Base-by-base conservation (phyloP, 2,888 invertebrate genomes). In the Scaptomyza polygonia region DNA sequence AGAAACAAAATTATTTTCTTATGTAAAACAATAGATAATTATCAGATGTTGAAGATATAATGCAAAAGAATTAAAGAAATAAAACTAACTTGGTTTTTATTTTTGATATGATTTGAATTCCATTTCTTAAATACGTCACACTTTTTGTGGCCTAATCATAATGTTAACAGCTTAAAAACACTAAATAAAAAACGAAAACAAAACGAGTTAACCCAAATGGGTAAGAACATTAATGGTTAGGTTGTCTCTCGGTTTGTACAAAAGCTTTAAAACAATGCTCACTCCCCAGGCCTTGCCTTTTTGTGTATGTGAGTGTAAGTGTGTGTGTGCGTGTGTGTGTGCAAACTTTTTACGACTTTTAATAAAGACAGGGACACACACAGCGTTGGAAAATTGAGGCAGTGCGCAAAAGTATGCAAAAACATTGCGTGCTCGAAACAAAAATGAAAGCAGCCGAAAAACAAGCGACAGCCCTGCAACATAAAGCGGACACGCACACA, bases 341-440 rank as follows among this genome's bases (percentile, higher is more conserved):
- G 61, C 39, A 52, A 59, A 67, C 67, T 80, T 72, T 79, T 56
- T 64, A 66, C 68, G 79, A 79, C 64, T 88, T 81, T 83, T 86
- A 84, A 84, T 84, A 75, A 85, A 82, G 79, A 69, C 62, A 69
- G 79, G 69, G 82, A 79, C 77, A 71, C 70, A 79, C 77, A 71
- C 70, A 79, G 70, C 82, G 67, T 58, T 69, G 3, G 82, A 71
- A 70, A 75, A 75, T 78, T 75, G 71, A 70, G 84, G 65, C 72
- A 68, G 59, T 54, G 43, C 72, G 56, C 66, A 75, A 77, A 79
- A 79, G 77, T 79, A 75, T 77, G 79, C 65, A 53, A 72, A 71
- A 72, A 68, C 72, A 78, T 72, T 72, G 72, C 69, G 62, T 66
- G 62, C 67, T 69, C 53, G 57, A 55, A 78, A 67, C 69, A 66